Evolutionary conservation across 2,888 invertebrate genomes (phyloP).

Genomic region (Lasioglossum malachurum): DNA sequence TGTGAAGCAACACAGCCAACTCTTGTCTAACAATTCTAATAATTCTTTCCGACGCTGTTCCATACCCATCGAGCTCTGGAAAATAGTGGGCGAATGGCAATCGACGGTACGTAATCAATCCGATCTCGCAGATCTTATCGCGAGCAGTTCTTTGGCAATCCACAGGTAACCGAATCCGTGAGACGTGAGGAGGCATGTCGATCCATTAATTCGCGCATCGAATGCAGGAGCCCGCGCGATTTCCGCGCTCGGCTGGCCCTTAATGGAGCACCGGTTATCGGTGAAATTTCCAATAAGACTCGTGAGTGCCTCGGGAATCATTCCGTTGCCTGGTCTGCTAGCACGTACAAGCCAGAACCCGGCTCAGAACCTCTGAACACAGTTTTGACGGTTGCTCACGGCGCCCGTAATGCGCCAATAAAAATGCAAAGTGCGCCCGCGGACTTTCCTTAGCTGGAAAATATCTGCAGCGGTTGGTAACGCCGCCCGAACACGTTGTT

Average conservation of each 20-base stretch:
- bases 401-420: constrained; percentile 76
- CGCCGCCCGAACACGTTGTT: background rate
- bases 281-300: constrained; percentile 73
- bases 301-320: constrained; percentile 30
- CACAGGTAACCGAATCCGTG: constrained; percentile 63
- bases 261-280: constrained; percentile 74
- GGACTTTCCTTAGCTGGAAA: constrained; percentile 27
- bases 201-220: constrained; percentile 71
- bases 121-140: constrained; percentile 33
- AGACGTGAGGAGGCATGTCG: constrained; percentile 69
- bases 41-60: background rate
- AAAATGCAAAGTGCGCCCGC: constrained; percentile 75
- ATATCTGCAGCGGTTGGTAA: background rate
- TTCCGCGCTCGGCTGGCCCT: constrained; percentile 55
- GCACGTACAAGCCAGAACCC: constrained; percentile 40
- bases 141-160: constrained; percentile 19
- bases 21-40: background rate
- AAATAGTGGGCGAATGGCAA: constrained; percentile 2
- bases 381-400: constrained; percentile 60
- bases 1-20: background rate
- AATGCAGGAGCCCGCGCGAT: constrained; percentile 65
- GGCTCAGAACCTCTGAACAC: constrained; percentile 33
- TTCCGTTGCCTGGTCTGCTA: constrained; percentile 18
- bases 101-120: constrained; percentile 24
- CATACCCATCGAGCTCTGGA: background rate